Percentiles rank a stretch among this genome's conserved stretches.
These are phyloP conservation scores for Amphimedon queenslandica DNA, from an alignment of 37 sponge, comb jelly and placozoan genomes.

Conservation along the genomic window DNA sequence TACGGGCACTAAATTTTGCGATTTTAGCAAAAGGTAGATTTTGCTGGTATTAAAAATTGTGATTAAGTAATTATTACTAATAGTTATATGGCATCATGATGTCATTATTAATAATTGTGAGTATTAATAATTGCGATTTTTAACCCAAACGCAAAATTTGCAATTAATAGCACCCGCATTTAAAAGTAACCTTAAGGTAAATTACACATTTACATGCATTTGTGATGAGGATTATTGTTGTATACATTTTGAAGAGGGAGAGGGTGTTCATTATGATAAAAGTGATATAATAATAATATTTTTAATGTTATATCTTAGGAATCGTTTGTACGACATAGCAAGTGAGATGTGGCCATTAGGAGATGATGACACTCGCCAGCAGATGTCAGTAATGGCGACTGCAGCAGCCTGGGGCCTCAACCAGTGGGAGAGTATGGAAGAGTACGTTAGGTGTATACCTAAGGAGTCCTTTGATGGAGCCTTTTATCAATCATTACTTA, in stretches of 20 bases:
- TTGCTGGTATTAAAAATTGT: no score
- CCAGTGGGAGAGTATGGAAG: conserved; percentile 84
- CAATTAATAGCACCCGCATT: no score
- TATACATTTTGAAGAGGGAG: background rate
- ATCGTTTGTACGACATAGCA: conserved; percentile 63
- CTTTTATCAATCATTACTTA: conserved; percentile 79
- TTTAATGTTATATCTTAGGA: conserved; percentile 32
- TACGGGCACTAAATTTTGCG: no score
- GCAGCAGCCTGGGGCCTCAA: conserved; percentile 95
- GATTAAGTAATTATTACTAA: no score
- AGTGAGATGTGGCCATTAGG: conserved; percentile 75
- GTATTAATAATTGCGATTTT: no score
- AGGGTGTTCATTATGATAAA: background rate
- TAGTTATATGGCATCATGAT: no score
- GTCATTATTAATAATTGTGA: no score
- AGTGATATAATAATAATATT: background rate
- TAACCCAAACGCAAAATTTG: no score
- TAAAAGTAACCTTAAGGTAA: no score
- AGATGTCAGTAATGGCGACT: conserved; percentile 89
- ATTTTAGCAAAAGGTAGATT: no score
- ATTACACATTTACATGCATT: no score
- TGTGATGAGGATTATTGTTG: background rate
- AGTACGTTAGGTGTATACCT: conserved; percentile 72
- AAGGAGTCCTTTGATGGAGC: conserved; percentile 56
- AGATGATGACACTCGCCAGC: conserved; percentile 63